Evolutionary conservation across 2,888 invertebrate species (phyloP).

Genomic region (Melinaea menophilus): DNA sequence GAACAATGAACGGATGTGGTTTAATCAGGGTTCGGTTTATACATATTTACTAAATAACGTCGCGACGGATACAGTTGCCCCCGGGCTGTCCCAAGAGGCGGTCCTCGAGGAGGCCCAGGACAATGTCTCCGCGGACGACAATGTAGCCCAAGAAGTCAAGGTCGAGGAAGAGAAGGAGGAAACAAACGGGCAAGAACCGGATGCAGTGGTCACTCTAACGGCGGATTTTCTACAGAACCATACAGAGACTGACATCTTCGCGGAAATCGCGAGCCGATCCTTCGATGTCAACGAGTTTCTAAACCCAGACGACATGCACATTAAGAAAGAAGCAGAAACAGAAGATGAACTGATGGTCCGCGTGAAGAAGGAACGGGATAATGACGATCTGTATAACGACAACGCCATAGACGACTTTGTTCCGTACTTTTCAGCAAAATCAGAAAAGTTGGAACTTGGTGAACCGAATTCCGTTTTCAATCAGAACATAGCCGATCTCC

Average conservation of each 20-base stretch:
- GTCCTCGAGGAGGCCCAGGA: conserved; percentile 49
- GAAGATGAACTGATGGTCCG: conserved; percentile 41
- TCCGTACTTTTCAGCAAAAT: conserved; percentile 60
- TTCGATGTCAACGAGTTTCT: conserved; percentile 72
- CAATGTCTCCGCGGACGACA: conserved; percentile 67
- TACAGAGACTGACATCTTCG: conserved; percentile 61
- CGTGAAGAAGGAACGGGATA: conserved; percentile 58
- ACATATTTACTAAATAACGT: conserved; percentile 74
- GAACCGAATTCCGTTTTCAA: conserved; percentile 71
- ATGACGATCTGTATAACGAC: conserved; percentile 63
- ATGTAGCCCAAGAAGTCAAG: conserved; percentile 70
- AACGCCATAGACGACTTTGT: conserved; percentile 69
- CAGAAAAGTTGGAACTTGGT: conserved; percentile 56
- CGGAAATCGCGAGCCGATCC: conserved; percentile 62
- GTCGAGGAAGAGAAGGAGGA: conserved; percentile 57
- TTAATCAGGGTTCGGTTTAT: conserved; percentile 62
- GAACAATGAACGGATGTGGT: conserved; percentile 69
- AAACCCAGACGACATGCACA: conserved; percentile 62
- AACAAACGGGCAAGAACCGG: conserved; percentile 37
- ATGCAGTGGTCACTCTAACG: conserved; percentile 65
- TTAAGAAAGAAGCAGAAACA: conserved; percentile 54
- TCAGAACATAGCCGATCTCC: conserved; percentile 78
- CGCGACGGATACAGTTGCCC: conserved; percentile 66
- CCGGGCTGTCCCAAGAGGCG: conserved; percentile 53
- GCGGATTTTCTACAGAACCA: conserved; percentile 58